Base-by-base conservation (phyloP, 2,113 vertebrate genomes). In the Marmota monax region DNA sequence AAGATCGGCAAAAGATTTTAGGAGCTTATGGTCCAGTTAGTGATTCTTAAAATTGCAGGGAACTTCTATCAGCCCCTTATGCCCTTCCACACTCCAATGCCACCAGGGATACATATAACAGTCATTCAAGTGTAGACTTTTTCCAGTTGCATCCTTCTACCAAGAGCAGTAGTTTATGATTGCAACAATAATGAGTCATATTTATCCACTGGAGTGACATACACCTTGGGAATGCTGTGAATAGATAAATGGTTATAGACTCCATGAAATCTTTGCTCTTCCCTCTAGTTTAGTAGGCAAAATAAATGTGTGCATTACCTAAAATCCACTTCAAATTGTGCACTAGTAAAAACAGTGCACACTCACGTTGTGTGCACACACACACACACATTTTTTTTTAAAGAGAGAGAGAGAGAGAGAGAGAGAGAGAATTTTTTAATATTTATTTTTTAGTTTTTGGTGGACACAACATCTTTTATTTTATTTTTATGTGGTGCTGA, bases 161-260 rank as follows among this genome's bases (percentile, higher is more conserved):
- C 92, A 92, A 90, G 48, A 78, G 22, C 73, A 90, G 20, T 84
- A 63, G 53, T 51, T 91, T 61, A 69, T 27, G 86, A 89, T 93
- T 0, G 1, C 16, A 85, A 48, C 42, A 92, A 10, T 67, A 70
- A 6, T 13, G 45, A 45, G 45, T 80, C 73, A 87, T 4, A 53
- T 56, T 80, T 80, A 42, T 80, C 84, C 70, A n/a, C 4, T 58
- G 86, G 11, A 97, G 3, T 93, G 20, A 45, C 48, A 79, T 42
- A 53, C 5, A 61, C 20, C 20, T 80, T 96, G 37, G 10, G 25
- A 22, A 76, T 84, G 17, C 45, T 61, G 70, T 16, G 45, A 53
- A 12, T 93, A 53, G 16, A 39, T 74, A 93, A 88, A 84, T 56
- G 34, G 10, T 23, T 83, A 17, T 45, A 29, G 5, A 84, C 6